Evolutionary conservation across 2,797 vertebrate species (phyloP).

Genomic region (Pristis pectinata): DNA sequence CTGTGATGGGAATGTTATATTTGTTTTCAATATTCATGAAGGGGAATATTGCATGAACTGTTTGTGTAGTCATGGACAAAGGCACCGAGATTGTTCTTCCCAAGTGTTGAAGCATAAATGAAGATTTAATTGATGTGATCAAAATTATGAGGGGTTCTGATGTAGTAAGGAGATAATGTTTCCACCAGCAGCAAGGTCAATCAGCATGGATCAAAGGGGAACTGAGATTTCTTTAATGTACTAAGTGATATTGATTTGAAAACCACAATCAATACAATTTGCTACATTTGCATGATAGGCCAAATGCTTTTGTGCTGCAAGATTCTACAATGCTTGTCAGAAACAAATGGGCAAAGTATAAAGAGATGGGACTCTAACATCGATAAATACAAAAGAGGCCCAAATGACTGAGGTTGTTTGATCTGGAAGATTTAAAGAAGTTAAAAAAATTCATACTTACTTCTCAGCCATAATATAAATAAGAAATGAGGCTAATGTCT

Average conservation of each 20-base stretch:
- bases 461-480: not conserved
- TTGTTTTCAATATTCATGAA: not conserved
- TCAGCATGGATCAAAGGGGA: not conserved
- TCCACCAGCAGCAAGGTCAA: not conserved
- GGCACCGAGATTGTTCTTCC: not conserved
- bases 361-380: not conserved
- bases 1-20: not conserved
- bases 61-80: not conserved
- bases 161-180: not conserved
- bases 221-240: not conserved
- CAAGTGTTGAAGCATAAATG: too few relatives aligned
- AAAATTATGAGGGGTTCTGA: not conserved
- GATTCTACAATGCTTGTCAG: not conserved
- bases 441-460: not conserved
- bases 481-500: not conserved
- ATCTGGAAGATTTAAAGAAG: not conserved
- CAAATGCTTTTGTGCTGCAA: not conserved
- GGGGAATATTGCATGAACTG: not conserved
- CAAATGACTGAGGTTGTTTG: not conserved
- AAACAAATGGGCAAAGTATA: not conserved
- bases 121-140: too few relatives aligned
- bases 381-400: not conserved
- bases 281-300: not conserved
- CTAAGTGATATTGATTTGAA: not conserved
- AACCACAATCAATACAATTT: not conserved